Percentiles rank a stretch among this genome's conserved stretches.
Conservation (phyloP, 2,797 vertebrate genomes). For the Chlorospingus semifuscus region DNA sequence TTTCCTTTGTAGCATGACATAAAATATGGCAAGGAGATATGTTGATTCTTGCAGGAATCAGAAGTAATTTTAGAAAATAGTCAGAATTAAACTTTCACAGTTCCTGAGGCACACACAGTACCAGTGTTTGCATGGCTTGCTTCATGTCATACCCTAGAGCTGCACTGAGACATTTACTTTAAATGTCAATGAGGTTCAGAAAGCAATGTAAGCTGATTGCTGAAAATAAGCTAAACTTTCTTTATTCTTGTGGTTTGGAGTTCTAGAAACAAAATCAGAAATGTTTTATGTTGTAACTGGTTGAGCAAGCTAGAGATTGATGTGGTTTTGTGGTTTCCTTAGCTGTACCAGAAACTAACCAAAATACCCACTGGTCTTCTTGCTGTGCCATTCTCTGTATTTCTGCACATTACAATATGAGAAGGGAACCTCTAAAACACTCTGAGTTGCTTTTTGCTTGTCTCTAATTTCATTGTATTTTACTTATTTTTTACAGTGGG, state of each 20-base stretch:
- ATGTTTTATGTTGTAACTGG: neutral
- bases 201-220: neutral
- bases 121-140: neutral
- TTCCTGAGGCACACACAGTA: neutral
- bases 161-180: neutral
- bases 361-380: conserved; percentile 23
- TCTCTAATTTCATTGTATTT: neutral
- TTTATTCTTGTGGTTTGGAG: conserved; percentile 18
- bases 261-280: conserved; percentile 37
- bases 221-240: neutral
- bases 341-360: conserved; percentile 20
- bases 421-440: neutral
- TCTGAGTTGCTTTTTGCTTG: neutral
- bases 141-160: neutral
- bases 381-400: neutral
- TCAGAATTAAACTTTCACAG: neutral
- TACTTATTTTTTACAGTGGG: neutral
- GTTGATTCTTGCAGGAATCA: conserved; percentile 1
- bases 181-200: neutral
- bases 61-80: neutral
- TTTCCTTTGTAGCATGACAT: neutral
- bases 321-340: conserved; percentile 72
- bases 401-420: neutral
- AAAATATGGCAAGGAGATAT: neutral
- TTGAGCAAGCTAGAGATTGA: conserved; percentile 21